Conservation (phyloP, 2,113 vertebrate species). For the Microtus richardsoni region DNA sequence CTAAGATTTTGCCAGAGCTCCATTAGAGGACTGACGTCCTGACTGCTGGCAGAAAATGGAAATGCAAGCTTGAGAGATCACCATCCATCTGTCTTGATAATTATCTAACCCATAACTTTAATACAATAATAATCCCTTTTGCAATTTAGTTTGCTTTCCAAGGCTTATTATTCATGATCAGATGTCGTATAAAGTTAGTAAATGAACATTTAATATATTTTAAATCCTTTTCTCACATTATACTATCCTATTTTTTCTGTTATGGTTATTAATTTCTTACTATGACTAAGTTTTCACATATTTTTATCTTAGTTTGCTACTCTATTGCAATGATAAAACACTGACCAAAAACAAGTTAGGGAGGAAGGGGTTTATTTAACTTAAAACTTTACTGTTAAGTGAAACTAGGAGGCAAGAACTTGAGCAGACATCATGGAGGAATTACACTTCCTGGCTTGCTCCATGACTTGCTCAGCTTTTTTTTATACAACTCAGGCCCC, state of each 20-base stretch:
- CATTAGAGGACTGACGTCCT: neutral
- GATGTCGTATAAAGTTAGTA: neutral
- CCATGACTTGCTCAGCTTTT: neutral
- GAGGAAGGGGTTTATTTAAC: neutral
- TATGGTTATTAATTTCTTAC: neutral
- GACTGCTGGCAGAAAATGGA: neutral
- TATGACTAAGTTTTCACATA: neutral
- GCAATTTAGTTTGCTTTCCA: neutral
- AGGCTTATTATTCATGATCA: neutral
- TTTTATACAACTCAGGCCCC: neutral
- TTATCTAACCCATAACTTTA: slow-evolving; percentile 36
- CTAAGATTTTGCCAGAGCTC: neutral
- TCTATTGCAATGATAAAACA: neutral
- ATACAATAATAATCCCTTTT: neutral
- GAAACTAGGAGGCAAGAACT: neutral
- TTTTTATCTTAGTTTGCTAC: neutral
- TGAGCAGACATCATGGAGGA: neutral
- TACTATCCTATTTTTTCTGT: neutral
- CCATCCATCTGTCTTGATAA: slow-evolving; percentile 7
- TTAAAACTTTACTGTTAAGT: neutral
- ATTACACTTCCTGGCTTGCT: too few relatives aligned
- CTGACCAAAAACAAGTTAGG: neutral
- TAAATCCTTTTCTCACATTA: neutral
- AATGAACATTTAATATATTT: neutral
- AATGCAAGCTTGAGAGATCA: slow-evolving; percentile 33